Conservation (phyloP, 2,113 vertebrate genomes). For the Gopherus evgoodei region DNA sequence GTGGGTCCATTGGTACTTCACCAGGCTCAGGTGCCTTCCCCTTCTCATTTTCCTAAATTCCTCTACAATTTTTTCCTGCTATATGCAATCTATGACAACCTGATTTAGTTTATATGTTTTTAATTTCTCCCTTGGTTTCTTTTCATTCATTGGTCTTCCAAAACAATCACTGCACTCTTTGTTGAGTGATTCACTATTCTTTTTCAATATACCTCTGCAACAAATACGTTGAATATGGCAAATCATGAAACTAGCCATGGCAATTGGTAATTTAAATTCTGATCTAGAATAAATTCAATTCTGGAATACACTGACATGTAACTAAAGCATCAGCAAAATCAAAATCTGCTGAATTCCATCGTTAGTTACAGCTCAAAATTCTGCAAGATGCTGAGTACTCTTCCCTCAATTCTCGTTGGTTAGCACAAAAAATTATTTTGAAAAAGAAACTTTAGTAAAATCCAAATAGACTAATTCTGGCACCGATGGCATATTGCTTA, state of each 20-base stretch:
- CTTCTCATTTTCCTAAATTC: neutral
- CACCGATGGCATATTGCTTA: accelerated
- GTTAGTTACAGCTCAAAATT: neutral
- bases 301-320: neutral
- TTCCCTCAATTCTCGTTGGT: neutral
- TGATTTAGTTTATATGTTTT: neutral
- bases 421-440: neutral
- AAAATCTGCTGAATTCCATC: neutral
- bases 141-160: neutral
- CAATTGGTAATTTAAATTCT: neutral
- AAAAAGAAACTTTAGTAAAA: neutral
- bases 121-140: neutral
- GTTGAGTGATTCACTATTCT: neutral
- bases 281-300: neutral
- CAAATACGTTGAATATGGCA: neutral
- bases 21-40: neutral
- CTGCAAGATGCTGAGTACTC: neutral
- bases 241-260: neutral
- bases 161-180: neutral
- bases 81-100: neutral
- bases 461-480: neutral
- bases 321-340: neutral
- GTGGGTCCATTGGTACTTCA: neutral
- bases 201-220: accelerated
- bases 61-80: neutral